Evolutionary conservation across 2,113 vertebrate genomes (phyloP), one percentile per base, ranked within the genome.

Genomic region (Corythaeola cristata): DNA sequence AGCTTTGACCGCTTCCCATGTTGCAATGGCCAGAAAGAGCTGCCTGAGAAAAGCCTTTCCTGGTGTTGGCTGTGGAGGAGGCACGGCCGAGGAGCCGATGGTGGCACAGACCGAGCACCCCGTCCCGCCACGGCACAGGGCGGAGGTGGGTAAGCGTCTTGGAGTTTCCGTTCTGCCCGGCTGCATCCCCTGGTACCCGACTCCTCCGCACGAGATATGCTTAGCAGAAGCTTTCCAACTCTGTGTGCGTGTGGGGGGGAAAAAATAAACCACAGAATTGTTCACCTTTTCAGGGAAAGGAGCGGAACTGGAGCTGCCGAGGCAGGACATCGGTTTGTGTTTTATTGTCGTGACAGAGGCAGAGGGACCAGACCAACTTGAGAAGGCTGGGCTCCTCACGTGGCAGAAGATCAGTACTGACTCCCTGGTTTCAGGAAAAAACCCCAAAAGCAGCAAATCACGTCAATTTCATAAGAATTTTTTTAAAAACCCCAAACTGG

Each of bases 11-110:
- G 20, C 66, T 94, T 67, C 73, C 60, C 71, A 55, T 32, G 11
- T 49, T 89, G 60, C 8, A 15, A 19, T 44, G 81, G 78, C 68
- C 44, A 64, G 53, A 50, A 90, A 74, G 39, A 88, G 78, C 89
- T 1, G 3, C 91, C 93, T 47, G 88, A 97, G 83, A 67, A 92
- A 79, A 94, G 62, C 47, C 24, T 80, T 91, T 95, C 79, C 80
- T n/a, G 55, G 63, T 35, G 15, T 49, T 14, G 49, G 82, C 66
- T 82, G 37, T 0, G 8, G 74, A 73, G 75, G 63, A 66, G 64
- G 28, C 3, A 3, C 2, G 12, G 85, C 59, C 0, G 3, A 82
- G 86, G 76, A 55, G 79, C 71, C 4, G 28, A 11, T 24, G 74
- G 76, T 18, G 47, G 6, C 3, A 63, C n/a, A 37, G 71, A 26